Evolutionary conservation across 2,797 vertebrate genomes (phyloP).

Genomic region (Brachyrhaphis roseni): DNA sequence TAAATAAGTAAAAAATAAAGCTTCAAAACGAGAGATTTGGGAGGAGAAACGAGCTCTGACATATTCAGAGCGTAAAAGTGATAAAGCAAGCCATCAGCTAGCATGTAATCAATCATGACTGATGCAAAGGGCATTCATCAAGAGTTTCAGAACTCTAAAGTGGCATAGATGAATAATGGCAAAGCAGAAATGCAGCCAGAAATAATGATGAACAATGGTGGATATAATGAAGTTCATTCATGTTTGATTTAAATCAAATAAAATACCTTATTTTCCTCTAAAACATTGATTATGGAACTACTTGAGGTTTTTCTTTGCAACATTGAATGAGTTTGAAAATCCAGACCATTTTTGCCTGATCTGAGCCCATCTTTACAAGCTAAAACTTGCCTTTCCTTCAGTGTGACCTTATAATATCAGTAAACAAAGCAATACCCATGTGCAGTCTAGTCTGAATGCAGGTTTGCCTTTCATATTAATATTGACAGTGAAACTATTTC

Average conservation of each 20-base stretch:
- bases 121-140: slow-evolving; percentile 55
- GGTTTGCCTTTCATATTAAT: neutral
- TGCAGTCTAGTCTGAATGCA: neutral
- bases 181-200: slow-evolving; percentile 35
- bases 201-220: neutral
- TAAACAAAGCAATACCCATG: neutral
- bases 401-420: neutral
- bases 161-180: slow-evolving; percentile 17
- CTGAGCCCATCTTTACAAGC: neutral
- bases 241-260: neutral
- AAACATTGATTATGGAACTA: neutral
- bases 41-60: slow-evolving; percentile 7
- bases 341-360: neutral
- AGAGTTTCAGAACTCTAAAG: slow-evolving; percentile 8
- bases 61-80: slow-evolving; percentile 49
- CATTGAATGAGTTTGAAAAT: neutral
- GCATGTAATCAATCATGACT: slow-evolving; percentile 64
- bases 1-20: neutral
- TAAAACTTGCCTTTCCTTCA: neutral
- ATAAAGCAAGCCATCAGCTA: slow-evolving; percentile 66
- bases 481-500: neutral
- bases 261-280: neutral
- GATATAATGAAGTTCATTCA: neutral
- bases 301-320: neutral
- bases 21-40: neutral